Conservation (phyloP, 2,113 vertebrate species). For the Pica pica region DNA sequence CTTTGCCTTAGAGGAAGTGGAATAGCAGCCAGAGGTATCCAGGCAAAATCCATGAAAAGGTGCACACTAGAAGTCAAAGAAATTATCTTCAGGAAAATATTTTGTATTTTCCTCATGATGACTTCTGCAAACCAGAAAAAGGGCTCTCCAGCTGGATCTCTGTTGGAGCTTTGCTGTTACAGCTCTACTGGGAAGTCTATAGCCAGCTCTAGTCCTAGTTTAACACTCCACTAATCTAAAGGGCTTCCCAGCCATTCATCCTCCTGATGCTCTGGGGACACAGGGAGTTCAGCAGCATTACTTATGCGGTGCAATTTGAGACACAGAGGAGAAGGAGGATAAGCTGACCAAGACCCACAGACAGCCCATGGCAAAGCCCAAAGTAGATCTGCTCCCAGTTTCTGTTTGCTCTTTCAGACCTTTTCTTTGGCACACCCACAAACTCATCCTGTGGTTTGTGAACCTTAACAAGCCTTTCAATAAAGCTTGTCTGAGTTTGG, state of each 20-base stretch:
- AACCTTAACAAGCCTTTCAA: conserved; percentile 39
- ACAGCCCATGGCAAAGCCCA: neutral
- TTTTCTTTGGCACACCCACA: conserved; percentile 2
- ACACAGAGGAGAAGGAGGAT: neutral
- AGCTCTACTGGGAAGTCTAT: neutral
- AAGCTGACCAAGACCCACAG: neutral
- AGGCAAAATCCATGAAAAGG: neutral
- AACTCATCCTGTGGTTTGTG: conserved; percentile 15
- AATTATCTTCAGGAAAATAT: neutral
- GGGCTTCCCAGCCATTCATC: neutral
- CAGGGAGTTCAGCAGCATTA: neutral
- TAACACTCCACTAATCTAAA: neutral
- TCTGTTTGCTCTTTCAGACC: neutral
- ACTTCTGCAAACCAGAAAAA: neutral
- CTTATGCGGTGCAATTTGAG: neutral
- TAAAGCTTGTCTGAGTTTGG: conserved; percentile 32
- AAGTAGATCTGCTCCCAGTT: neutral
- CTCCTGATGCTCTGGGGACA: neutral
- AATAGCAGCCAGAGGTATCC: neutral
- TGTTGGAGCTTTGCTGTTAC: neutral
- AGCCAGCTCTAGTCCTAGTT: neutral
- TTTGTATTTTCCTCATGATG: neutral
- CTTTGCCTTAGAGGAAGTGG: neutral
- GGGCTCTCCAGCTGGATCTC: neutral
- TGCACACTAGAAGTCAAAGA: neutral